Base-by-base conservation (phyloP, 2,888 invertebrate species). In the Fragum sueziense region DNA sequence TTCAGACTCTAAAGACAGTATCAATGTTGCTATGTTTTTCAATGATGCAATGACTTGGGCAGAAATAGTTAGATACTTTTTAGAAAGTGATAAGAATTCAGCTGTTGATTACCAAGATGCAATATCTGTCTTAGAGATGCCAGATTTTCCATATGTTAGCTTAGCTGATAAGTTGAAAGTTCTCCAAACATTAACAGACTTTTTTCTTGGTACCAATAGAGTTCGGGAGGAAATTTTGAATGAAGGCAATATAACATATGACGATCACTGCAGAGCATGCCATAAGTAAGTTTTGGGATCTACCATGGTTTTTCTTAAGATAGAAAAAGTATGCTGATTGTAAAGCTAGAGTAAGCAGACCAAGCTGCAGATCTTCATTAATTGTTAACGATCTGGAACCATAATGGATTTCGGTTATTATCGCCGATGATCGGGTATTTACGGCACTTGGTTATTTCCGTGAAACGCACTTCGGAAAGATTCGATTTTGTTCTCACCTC, bases 31-130 rank as follows among this genome's bases (percentile, higher is more conserved):
- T 87, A 94, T 99, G 74, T 98, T 97, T 94, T 95, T 98, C 90
- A 95, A 98, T 90, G 99, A 99, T 94, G 95, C 96, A 73, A 96
- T 99, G 94, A 98, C 99, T 69, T 99, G 99, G 97, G 97, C 98
- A 57, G 99, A 99, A 94, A 96, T 97, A 68, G 94, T 98, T 83
- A 95, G 97, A 85, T 95, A 96, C 68, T 99, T 97, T 94, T 95
- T 99, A 31, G 98, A 98, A 93, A 97, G 98, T 95, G 98, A 91
- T 59, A 97, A 97, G 95, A 98, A 90, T 62, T 84, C 81, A 41
- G 80, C 98, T 94, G 85, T 89, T 47, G 93, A 93, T 76, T 93
- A 86, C 81, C 84, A 86, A 79, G 84, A 86, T 52, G 90, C 91
- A 41, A 75, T 93, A 54, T 73, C 86, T 47, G 87, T 90, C 9